Base-by-base conservation (phyloP, 2,113 vertebrate species). In the Fulica atra region DNA sequence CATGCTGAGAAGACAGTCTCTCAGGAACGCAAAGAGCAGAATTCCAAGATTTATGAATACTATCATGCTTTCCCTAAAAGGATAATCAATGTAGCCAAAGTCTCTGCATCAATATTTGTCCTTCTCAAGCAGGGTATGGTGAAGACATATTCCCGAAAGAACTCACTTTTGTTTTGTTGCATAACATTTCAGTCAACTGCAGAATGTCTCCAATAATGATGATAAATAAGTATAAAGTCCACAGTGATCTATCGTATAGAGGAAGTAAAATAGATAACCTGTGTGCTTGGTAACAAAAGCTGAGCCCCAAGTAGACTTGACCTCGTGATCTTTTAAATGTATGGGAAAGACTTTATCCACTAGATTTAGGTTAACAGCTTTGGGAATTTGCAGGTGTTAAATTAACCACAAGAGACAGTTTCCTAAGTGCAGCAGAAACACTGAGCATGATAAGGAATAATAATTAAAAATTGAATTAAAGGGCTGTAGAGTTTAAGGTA, bases 301-400 rank as follows among this genome's bases (percentile, higher is more conserved):
- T 95, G 87, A 92, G 65, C 66, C 65, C 91, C 88, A 70, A 35
- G 79, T 72, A 97, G 92, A 93, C 84, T 72, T 96, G 92, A 96
- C 93, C 92, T 95, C 17, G 0, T 89, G 92, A 91, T 95, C 96
- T 95, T 92, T 96, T 91, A 96, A 93, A 94, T 76, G 85, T 85
- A 89, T 89, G 88, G 92, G 93, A 93, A 89, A 93, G 93, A 87
- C 74, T 97, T 93, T 63, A 92, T 95, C 77, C 92, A 87, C 86
- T 70, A 92, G 93, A 96, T 96, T 92, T 91, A 94, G 96, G 95
- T 96, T 96, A 95, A 97, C 86, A 94, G 88, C 78, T 89, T 81
- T 68, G 96, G 95, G 96, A 96, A 96, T 96, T 94, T 80, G 81
- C 96, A 97, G 96, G 96, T 96, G 93, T 94, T 96, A 96, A 97